Evolutionary conservation across 1,140 invertebrate genomes (phyloP).

Genomic region (Lepidurus arcticus): DNA sequence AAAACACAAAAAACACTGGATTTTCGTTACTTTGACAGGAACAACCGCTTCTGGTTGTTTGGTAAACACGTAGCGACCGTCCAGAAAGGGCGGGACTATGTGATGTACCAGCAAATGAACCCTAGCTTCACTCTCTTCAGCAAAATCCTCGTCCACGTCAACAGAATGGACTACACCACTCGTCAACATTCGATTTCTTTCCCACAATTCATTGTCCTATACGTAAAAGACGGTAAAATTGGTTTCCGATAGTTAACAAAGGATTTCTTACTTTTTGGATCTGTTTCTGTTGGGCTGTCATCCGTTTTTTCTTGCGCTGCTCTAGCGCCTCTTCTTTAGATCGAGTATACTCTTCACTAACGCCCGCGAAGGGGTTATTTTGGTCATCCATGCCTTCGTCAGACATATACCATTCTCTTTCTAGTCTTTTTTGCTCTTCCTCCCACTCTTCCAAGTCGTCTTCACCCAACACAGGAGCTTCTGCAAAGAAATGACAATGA

Average conservation of each 20-base stretch:
- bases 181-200: conserved; percentile 94
- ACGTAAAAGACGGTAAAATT: conserved; percentile 37
- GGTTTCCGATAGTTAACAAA: not conserved
- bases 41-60: conserved; percentile 97
- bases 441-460: conserved; percentile 79
- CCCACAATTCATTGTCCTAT: conserved; percentile 95
- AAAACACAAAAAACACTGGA: not conserved
- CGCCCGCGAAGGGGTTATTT: conserved; percentile 82
- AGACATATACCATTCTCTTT: conserved; percentile 86
- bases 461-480: conserved; percentile 48
- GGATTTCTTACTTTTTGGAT: conserved; percentile 65
- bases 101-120: conserved; percentile 97
- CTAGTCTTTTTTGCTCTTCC: conserved; percentile 84
- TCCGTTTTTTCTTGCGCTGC: conserved; percentile 78
- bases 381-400: conserved; percentile 91
- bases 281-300: conserved; percentile 90
- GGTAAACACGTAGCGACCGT: conserved; percentile 97
- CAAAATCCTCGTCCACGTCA: conserved; percentile 86
- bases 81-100: conserved; percentile 96
- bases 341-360: conserved; percentile 82
- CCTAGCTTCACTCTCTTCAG: conserved; percentile 81
- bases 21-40: conserved; percentile 60
- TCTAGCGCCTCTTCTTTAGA: conserved; percentile 89
- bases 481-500: conserved; percentile 32
- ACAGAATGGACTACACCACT: conserved; percentile 88